Conservation (phyloP, 2,797 vertebrate species). For the Alcedo atthis region DNA sequence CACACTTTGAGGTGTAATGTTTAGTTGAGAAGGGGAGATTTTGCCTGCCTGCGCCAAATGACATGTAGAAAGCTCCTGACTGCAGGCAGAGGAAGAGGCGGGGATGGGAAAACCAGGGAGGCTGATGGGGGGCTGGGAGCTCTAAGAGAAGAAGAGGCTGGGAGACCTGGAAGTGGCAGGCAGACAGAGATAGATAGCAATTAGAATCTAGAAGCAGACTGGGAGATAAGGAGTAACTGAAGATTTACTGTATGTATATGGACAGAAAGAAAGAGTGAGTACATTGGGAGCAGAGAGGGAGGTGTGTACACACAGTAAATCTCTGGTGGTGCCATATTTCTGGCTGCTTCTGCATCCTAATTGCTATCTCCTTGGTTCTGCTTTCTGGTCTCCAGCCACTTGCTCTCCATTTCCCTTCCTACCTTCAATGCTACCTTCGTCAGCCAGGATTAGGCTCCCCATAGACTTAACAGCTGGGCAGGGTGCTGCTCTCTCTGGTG, state of each 20-base stretch:
- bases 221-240: conserved; percentile 72
- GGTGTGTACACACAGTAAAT: conserved; percentile 65
- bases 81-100: neutral
- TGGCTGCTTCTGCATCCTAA: conserved; percentile 68
- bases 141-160: conserved; percentile 29
- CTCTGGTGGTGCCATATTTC: conserved; percentile 50
- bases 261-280: conserved; percentile 53
- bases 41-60: neutral
- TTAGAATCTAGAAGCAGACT: conserved; percentile 71
- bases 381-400: conserved; percentile 34
- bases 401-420: neutral
- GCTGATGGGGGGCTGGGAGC: neutral
- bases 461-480: accelerated
- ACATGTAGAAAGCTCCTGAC: neutral
- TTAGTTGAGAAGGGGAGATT: neutral
- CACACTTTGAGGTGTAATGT: neutral
- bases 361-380: conserved; percentile 37
- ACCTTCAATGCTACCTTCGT: neutral
- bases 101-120: neutral
- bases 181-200: conserved; percentile 70
- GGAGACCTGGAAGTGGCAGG: conserved; percentile 67
- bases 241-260: conserved; percentile 75
- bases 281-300: conserved; percentile 66
- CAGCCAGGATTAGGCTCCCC: neutral
- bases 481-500: neutral